Evolutionary conservation across 1,140 invertebrate genomes (phyloP).

Genomic region (Aphaenogaster ashmeadi): DNA sequence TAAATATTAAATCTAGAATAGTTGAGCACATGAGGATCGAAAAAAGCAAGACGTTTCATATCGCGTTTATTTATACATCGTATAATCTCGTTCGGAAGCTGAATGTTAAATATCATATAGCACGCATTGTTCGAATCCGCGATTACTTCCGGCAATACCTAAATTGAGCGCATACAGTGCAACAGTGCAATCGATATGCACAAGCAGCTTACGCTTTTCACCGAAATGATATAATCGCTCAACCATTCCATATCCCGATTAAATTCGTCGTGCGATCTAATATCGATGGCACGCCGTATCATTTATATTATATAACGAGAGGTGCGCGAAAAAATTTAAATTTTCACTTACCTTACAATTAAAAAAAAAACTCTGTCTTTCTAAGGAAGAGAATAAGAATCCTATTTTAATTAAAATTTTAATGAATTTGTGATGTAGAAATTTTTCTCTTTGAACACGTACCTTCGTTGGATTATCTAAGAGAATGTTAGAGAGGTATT

Average conservation of each 20-base stretch:
- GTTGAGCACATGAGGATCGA: neutral
- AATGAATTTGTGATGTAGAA: neutral
- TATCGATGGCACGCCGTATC: neutral
- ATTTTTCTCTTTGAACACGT: neutral
- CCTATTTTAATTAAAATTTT: conserved; percentile 19
- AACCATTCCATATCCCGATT: neutral
- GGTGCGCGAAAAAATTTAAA: neutral
- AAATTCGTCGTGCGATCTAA: conserved; percentile 22
- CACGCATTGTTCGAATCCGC: conserved; percentile 1
- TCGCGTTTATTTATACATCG: conserved; percentile 64
- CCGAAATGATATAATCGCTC: conserved; percentile 18
- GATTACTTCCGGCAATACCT: conserved; percentile 25
- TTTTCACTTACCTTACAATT: conserved; percentile 3
- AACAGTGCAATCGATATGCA: conserved; percentile 43
- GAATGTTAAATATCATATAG: conserved; percentile 8
- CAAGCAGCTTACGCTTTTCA: conserved; percentile 44
- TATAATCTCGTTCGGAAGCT: neutral
- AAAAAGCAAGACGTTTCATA: conserved; percentile 51
- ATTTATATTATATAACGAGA: neutral
- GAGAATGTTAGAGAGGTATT: neutral
- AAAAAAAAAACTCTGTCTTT: neutral
- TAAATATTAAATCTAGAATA: conserved; percentile 63
- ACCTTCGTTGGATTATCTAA: neutral
- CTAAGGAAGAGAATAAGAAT: neutral
- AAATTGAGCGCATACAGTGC: conserved; percentile 29